Percentiles rank a stretch among this genome's conserved stretches.
phyloP scores from a whole-genome alignment of 2,113 vertebrate species.

The Myiagra hebetior region DNA sequence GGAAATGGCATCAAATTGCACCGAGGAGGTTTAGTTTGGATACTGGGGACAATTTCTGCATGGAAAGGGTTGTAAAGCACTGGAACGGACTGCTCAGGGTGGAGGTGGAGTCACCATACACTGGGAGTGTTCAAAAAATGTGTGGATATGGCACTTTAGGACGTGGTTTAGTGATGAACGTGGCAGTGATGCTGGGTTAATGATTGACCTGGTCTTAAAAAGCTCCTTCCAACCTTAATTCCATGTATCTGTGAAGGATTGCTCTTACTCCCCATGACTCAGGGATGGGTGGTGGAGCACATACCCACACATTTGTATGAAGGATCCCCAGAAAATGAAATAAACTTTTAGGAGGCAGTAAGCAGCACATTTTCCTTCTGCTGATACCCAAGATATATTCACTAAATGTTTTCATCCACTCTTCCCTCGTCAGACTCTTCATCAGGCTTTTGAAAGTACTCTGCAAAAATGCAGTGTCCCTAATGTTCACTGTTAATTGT shows the following conservation, averaged over 20 bases:
- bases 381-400: not conserved
- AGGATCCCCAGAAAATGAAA: not conserved
- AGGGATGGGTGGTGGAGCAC: not conserved
- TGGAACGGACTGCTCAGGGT: not conserved
- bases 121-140: not conserved
- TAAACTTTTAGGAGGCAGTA: not conserved
- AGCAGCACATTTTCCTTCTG: not conserved
- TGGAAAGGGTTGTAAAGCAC: not conserved
- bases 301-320: not conserved
- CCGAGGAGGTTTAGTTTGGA: fast-evolving
- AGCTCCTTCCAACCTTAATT: not conserved
- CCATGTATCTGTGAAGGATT: not conserved
- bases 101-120: not conserved
- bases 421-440: not conserved
- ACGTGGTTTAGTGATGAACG: not conserved
- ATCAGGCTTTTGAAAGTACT: not conserved
- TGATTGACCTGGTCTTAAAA: not conserved
- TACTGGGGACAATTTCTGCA: not conserved
- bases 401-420: not conserved
- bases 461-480: not conserved
- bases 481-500: not conserved
- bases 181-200: not conserved
- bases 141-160: not conserved
- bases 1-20: not conserved
- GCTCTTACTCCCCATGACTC: not conserved